Base-by-base conservation (phyloP, 2,113 vertebrate species). In the Xyliphius kryptos region DNA sequence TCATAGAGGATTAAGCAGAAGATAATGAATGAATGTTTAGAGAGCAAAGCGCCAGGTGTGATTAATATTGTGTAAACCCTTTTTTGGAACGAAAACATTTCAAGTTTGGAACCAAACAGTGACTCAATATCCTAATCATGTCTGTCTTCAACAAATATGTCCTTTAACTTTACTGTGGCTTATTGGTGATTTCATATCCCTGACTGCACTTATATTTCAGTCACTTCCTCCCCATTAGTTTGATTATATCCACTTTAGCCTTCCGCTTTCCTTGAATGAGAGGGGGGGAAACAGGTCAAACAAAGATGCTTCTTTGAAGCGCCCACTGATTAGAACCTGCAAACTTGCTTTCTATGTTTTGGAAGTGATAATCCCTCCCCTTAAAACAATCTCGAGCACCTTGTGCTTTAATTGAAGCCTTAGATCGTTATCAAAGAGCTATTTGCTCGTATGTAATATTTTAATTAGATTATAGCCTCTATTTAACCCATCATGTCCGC, bases 391-490 rank as follows among this genome's bases (percentile, higher is more conserved):
- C 86, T 90, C 80, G 76, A 91, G 89, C 84, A 85, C 85, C 88
- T 83, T 87, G 90, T 92, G 89, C 86, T 90, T 91, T 89, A 88
- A 94, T 92, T 89, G 89, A 92, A 89, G 87, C 88, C 90, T 92
- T 83, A 89, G 91, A 90, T 91, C 88, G 89, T 90, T 95, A 94
- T 98, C 93, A 97, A 97, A 97, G 94, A 91, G 85, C 91, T 91
- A 89, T 97, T 97, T 97, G 90, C 87, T 86, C 79, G 73, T 85
- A 87, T 89, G 89, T 94, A 94, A 94, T 94, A 93, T 96, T 97
- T 91, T 97, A 98, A 98, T 98, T 92, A 92, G 92, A 94, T 95
- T 93, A 93, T 91, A 88, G 89, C 89, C 90, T 93, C 93, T 90
- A 94, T 97, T 98, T 98, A 97, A 97, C 93, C 93, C 93, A 95